Percentiles rank a stretch among this genome's conserved stretches.
Conservation (phyloP, 2,113 vertebrate species). For the Pygoscelis adeliae region DNA sequence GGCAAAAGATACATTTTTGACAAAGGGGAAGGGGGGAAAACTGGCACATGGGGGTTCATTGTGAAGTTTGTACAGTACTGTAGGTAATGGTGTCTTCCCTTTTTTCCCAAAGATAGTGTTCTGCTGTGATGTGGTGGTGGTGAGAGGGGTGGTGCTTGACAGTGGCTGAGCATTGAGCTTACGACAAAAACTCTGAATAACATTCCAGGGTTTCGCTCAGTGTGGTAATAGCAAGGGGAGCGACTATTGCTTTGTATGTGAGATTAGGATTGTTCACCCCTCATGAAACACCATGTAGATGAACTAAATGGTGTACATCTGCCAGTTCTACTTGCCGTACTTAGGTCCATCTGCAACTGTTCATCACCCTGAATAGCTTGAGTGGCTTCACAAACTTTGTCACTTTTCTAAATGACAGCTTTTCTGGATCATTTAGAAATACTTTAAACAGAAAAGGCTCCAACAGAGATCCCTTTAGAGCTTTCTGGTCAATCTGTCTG, state of each 20-base stretch:
- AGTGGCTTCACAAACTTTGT: background rate
- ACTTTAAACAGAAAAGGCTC: background rate
- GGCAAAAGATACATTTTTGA: background rate
- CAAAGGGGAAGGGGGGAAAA: background rate
- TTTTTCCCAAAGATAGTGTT: background rate
- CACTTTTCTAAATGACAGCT: background rate
- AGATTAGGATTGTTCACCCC: background rate
- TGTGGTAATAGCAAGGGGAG: background rate
- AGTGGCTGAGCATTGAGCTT: background rate
- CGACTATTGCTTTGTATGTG: rapidly evolving
- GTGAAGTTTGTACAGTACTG: background rate
- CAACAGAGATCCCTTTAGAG: background rate
- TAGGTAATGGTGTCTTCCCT: background rate
- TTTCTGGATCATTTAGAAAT: background rate
- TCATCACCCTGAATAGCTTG: background rate
- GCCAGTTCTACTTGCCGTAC: background rate
- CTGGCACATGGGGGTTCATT: rapidly evolving
- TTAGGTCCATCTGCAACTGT: background rate
- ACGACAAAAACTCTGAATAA: too few species aligned
- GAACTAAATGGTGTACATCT: background rate
- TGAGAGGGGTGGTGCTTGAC: background rate
- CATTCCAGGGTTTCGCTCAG: background rate
- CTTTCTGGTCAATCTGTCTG: background rate
- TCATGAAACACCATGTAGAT: rapidly evolving
- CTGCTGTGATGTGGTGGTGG: background rate